phyloP scores from a whole-genome alignment of 2,113 vertebrate genomes.

The Scomber japonicus region DNA sequence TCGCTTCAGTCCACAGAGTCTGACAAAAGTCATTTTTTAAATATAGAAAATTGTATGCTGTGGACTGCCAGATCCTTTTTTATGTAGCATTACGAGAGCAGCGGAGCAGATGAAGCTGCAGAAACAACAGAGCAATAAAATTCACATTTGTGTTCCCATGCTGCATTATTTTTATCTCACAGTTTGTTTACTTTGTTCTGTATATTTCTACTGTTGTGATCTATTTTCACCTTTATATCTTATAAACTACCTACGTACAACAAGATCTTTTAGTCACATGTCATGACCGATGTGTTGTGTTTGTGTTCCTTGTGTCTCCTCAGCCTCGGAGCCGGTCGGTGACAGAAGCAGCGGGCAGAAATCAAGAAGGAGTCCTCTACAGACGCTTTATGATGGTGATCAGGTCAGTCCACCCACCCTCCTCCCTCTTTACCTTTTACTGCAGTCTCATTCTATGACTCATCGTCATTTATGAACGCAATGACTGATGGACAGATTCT shows the following conservation, averaged over 20 bases:
- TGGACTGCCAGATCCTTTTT: neutral
- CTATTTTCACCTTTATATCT: neutral
- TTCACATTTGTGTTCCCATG: neutral
- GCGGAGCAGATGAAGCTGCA: slow-evolving; percentile 17
- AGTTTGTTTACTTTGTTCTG: neutral
- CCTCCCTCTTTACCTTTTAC: no score
- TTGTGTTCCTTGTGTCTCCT: slow-evolving; percentile 34
- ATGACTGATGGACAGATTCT: neutral
- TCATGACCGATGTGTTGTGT: slow-evolving; percentile 19
- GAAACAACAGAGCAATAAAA: slow-evolving; percentile 16
- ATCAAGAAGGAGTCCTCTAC: slow-evolving; percentile 88
- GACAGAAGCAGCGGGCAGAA: slow-evolving; percentile 83
- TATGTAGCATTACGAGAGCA: neutral
- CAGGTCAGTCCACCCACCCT: slow-evolving; percentile 84
- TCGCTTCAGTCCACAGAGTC: slow-evolving; percentile 2
- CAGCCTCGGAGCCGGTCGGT: slow-evolving; percentile 77
- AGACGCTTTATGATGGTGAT: slow-evolving; percentile 88
- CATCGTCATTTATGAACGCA: no score
- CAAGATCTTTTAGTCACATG: neutral
- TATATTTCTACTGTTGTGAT: neutral
- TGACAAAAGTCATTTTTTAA: slow-evolving; percentile 24
- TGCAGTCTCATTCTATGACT: no score
- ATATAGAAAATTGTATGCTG: slow-evolving; percentile 16
- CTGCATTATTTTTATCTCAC: neutral
- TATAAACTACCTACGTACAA: neutral